These are phyloP conservation scores for Sesamia inferens DNA, from an alignment of 2,888 invertebrate species.

Conservation along the genomic window DNA sequence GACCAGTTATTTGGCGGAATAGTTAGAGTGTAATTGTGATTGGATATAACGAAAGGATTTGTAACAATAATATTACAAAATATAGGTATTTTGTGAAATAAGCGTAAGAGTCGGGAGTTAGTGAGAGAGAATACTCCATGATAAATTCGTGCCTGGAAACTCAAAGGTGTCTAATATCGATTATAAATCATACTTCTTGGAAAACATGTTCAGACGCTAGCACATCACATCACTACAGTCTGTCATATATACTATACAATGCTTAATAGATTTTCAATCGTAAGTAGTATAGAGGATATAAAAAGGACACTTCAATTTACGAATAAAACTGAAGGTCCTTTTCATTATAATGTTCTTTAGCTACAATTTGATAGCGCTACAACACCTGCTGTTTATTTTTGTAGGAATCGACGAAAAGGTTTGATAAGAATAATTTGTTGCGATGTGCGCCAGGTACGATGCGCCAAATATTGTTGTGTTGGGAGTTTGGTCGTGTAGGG, in stretches of 20 bases:
- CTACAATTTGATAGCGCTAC: too few relatives aligned
- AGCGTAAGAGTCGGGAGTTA: neutral
- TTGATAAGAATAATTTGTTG: too few relatives aligned
- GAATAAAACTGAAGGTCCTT: neutral
- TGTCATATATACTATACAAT: too few relatives aligned
- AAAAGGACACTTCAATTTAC: neutral
- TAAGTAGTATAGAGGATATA: neutral
- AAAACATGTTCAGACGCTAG: neutral
- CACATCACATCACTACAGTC: too few relatives aligned
- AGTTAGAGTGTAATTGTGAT: constrained; percentile 18
- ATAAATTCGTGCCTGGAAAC: neutral
- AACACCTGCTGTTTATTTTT: too few relatives aligned
- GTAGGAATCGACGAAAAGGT: too few relatives aligned
- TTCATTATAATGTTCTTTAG: neutral
- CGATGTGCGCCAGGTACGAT: too few relatives aligned
- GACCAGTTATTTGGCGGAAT: constrained; percentile 34
- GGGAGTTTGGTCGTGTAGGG: too few relatives aligned
- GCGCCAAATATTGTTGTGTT: too few relatives aligned
- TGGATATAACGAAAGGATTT: constrained; percentile 9
- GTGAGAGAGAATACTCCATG: neutral
- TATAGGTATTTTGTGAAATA: neutral
- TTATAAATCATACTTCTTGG: neutral
- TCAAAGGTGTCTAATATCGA: neutral
- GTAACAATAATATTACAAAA: too few relatives aligned
- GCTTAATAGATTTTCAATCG: too few relatives aligned